Base-by-base conservation (phyloP, 2,797 vertebrate species). In the Microchirus variegatus region DNA sequence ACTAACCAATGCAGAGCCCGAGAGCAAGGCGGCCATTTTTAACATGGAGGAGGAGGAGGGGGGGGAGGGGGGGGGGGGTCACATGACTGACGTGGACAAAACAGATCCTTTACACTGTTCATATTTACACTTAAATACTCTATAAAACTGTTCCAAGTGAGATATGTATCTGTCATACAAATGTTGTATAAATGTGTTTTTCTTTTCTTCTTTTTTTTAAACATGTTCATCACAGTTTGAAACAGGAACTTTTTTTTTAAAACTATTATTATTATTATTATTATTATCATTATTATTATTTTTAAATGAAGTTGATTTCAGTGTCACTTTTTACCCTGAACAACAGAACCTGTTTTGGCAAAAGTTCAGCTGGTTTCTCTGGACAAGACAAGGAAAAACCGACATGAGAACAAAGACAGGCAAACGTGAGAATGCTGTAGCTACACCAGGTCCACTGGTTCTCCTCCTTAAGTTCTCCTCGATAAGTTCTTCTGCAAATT, bases 121-220 rank as follows among this genome's bases (percentile, higher is more conserved):
- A 56, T 70, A 66, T 78, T 56, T 83, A 81, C 78, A 86, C 17
- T 47, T 62, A 53, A 5, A 52, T 22, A 46, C n/a, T 90, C 88
- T 78, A 82, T 49, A 87, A 90, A 90, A 79, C 59, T 76, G 71
- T 78, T 83, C 55, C 68, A 77, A 67, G 65, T 80, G 67, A 72
- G 66, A 81, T 82, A 70, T 82, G 74, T 71, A 64, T 78, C 68
- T 67, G 68, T 67, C 75, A 84, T 89, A 90, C 73, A 91, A 91
- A 90, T 82, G 81, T 87, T 84, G 80, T 91, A 86, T 71, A 89
- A 87, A 90, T 83, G 78, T 62, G n/a, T n/a, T n/a, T n/a, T n/a
- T n/a, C n/a, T n/a, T n/a, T n/a, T n/a, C n/a, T 78, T 67, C 44
- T 46, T 63, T 72, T 68, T 71, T 45, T 75, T 82, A 31, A 31